phyloP scores from a whole-genome alignment of 2,113 vertebrate genomes.

The Nothocercus julius region DNA sequence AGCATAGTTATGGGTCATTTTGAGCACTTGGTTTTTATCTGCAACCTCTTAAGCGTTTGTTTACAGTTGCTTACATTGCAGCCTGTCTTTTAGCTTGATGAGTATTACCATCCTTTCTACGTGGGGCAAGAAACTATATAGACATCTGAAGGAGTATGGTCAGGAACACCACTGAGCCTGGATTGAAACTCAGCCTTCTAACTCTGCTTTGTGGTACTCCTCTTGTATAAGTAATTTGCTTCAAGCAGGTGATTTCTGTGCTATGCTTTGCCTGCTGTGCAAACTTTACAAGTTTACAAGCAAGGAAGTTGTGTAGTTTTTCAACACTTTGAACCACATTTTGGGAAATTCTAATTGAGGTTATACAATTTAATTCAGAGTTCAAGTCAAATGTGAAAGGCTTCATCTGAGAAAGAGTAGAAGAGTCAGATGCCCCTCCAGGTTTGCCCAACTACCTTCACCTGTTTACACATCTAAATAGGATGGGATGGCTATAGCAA shows the following conservation, averaged over 20 bases:
- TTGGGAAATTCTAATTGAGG: neutral
- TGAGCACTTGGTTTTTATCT: neutral
- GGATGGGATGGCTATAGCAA: slow-evolving; percentile 15
- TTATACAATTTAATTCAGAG: neutral
- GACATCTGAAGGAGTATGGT: neutral
- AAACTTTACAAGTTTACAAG: neutral
- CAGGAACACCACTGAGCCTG: neutral
- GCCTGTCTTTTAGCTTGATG: neutral
- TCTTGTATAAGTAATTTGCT: neutral
- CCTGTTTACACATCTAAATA: slow-evolving; percentile 48
- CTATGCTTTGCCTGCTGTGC: neutral
- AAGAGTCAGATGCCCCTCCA: neutral
- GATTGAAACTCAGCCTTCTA: neutral
- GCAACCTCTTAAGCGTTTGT: neutral
- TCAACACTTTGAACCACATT: neutral
- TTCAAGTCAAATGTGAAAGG: neutral
- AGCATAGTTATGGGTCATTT: neutral
- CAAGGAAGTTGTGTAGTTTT: neutral
- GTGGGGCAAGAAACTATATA: neutral
- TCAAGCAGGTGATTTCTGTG: neutral
- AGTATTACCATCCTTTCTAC: neutral
- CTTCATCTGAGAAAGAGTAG: neutral
- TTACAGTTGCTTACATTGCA: neutral
- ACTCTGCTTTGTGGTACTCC: neutral
- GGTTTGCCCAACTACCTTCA: neutral